Base-by-base conservation (phyloP, 2,113 vertebrate species). In the Colossoma macropomum region DNA sequence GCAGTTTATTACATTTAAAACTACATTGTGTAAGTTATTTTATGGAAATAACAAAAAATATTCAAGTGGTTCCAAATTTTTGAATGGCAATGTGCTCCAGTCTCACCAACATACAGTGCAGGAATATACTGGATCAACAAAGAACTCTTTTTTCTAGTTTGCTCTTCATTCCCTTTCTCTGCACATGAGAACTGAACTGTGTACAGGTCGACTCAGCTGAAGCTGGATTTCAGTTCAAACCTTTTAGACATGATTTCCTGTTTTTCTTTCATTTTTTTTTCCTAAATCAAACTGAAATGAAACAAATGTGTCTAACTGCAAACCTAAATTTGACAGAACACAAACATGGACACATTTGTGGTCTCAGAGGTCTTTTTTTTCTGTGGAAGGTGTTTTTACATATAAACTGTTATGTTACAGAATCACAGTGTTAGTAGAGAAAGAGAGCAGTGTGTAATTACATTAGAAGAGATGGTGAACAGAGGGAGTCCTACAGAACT, bases 391-490 rank as follows among this genome's bases (percentile, higher is more conserved):
- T 79, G 70, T 88, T 91, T 86, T 86, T 79, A 77, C 84, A 80
- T 84, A 89, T 85, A 86, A 62, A 73, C 87, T 80, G 91, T 90
- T 90, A 86, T 86, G 84, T 90, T 88, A 81, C 63, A 77, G 88
- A 83, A 92, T 88, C 71, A 82, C 74, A 87, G 91, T 91, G 90
- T 86, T 86, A 80, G 81, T 83, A 86, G 73, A 56, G 83, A 84
- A 85, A 85, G 79, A 90, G 88, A 92, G 86, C 86, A 88, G 79
- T 86, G 84, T 91, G 91, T 92, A 92, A 93, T 92, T 91, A 80
- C 90, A 92, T 92, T 90, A 92, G 83, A 78, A 83, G 82, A 86
- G 86, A 87, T 86, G 90, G 84, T 87, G 87, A 90, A 90, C 87
- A 86, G 89, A 56, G 85, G 66, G 83, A 86, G 86, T 91, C 88